Percentiles rank a stretch among this genome's conserved stretches.
Conservation (phyloP, 2,113 vertebrate species). For the Catharus fuscescens region DNA sequence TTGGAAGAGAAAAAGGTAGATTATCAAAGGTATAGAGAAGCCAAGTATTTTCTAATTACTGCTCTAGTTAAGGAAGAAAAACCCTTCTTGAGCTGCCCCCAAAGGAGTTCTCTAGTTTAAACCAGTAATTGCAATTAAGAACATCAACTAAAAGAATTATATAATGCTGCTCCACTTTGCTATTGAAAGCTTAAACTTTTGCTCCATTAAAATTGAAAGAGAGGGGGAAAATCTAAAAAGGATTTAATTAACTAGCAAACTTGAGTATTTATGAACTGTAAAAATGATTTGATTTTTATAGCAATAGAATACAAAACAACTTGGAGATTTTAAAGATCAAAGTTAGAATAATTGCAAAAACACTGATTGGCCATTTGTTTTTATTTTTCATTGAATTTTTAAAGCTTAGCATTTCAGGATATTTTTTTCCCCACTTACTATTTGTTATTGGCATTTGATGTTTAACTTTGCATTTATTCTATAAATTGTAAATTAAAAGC, state of each 20-base stretch:
- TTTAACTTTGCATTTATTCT: conserved; percentile 13
- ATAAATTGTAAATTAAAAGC: not conserved
- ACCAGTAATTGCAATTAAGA: conserved; percentile 53
- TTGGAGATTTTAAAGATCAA: conserved; percentile 45
- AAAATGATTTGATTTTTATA: not conserved
- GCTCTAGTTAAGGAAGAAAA: not conserved
- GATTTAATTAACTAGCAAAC: conserved; percentile 52
- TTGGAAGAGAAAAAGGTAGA: not conserved
- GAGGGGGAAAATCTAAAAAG: not conserved
- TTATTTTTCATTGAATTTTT: conserved; percentile 25
- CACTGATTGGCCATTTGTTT: conserved; percentile 22
- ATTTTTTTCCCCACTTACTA: not conserved
- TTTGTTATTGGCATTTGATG: not conserved
- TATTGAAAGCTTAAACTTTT: conserved; percentile 40
- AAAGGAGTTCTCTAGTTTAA: conserved; percentile 34
- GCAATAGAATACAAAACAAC: conserved; percentile 10
- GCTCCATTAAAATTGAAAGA: conserved; percentile 52
- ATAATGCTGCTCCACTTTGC: conserved; percentile 10
- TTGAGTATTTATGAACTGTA: conserved; percentile 20
- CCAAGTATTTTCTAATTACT: conserved; percentile 25
- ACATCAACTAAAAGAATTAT: conserved; percentile 38
- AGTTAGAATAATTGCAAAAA: conserved; percentile 33
- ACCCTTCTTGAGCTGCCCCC: not conserved
- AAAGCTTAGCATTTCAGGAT: not conserved
- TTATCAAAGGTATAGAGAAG: not conserved